Evolutionary conservation across 1,140 invertebrate species (phyloP).

Genomic region (Drosophila littoralis): DNA sequence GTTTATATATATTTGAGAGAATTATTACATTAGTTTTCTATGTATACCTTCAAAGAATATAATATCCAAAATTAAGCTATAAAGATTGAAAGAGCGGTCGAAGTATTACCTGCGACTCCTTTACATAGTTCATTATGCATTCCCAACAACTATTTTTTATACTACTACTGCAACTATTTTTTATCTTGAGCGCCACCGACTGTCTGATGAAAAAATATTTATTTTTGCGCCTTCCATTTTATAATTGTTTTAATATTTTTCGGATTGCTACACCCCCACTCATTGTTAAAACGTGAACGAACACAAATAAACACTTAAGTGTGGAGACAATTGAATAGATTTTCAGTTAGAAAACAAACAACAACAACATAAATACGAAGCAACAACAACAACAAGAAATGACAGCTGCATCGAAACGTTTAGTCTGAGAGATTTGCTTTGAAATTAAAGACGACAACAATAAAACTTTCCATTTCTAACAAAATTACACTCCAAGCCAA

Average conservation of each 20-base stretch:
- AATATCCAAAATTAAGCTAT: too few species aligned
- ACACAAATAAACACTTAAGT: constrained; percentile 20
- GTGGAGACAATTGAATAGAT: constrained; percentile 65
- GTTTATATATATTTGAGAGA: too few species aligned
- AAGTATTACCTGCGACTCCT: too few species aligned
- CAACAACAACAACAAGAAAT: constrained; percentile 16
- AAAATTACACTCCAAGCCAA: constrained; percentile 63
- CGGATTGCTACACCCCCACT: background rate
- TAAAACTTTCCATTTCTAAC: constrained; percentile 80
- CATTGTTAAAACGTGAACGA: constrained; percentile 9
- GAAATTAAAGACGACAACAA: constrained; percentile 62
- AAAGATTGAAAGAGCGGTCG: too few species aligned
- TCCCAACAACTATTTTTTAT: too few species aligned
- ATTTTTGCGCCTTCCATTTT: background rate
- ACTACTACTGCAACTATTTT: too few species aligned
- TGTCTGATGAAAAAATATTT: background rate
- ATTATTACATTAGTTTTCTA: too few species aligned
- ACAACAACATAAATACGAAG: constrained; percentile 14
- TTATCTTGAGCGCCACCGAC: too few species aligned
- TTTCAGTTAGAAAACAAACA: constrained; percentile 67
- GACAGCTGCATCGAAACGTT: constrained; percentile 66
- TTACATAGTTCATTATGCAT: too few species aligned
- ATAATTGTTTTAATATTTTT: constrained; percentile 6
- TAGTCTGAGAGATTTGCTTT: constrained; percentile 73
- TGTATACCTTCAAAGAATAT: too few species aligned